These are phyloP conservation scores for Drosophila nr. medialis DNA, from an alignment of 2,888 invertebrate species.

Conservation along the genomic window DNA sequence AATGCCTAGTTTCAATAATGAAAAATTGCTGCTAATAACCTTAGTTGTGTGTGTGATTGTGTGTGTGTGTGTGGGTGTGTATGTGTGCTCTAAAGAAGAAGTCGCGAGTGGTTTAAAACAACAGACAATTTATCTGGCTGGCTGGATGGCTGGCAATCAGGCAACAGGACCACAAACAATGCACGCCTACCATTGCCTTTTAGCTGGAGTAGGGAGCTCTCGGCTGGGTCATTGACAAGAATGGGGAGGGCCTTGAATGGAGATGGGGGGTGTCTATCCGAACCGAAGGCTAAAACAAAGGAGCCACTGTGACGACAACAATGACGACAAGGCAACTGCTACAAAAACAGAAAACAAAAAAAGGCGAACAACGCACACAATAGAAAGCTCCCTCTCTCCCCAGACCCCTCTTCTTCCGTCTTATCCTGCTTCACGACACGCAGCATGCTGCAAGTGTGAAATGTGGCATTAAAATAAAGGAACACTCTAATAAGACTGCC, in stretches of 20 bases:
- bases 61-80: conserved; percentile 9
- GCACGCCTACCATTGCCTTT: conserved; percentile 50
- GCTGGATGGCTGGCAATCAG: not conserved
- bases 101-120: conserved; percentile 46
- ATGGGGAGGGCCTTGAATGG: not conserved
- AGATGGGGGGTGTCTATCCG: not conserved
- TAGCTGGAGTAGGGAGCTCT: conserved; percentile 48
- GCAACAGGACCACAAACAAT: conserved; percentile 35
- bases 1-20: conserved; percentile 43
- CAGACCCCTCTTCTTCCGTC: not conserved
- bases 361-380: conserved; percentile 45
- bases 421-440: not conserved
- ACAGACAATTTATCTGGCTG: conserved; percentile 23
- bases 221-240: conserved; percentile 32
- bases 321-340: conserved; percentile 36
- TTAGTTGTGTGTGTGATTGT: conserved; percentile 18
- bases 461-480: conserved; percentile 78
- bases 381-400: not conserved
- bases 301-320: conserved; percentile 43
- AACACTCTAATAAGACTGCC: conserved; percentile 76
- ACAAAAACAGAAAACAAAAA: conserved; percentile 23
- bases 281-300: conserved; percentile 59
- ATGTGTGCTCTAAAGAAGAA: conserved; percentile 7
- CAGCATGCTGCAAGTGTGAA: conserved; percentile 50
- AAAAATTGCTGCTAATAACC: conserved; percentile 54